phyloP scores from a whole-genome alignment of 2,113 vertebrate genomes.

The Sminthopsis crassicaudata region DNA sequence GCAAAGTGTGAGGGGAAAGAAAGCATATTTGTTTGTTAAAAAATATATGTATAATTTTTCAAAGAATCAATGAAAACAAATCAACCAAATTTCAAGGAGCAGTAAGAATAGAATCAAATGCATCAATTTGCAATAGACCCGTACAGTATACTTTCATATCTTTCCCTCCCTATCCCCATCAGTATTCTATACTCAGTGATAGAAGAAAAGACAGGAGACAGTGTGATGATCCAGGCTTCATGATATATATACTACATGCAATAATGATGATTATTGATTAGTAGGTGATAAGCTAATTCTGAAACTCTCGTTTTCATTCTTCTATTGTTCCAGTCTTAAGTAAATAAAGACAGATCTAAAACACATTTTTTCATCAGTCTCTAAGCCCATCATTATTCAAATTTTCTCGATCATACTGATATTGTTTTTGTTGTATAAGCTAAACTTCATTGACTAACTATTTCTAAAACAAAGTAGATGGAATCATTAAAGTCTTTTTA shows the following conservation, averaged over 20 bases:
- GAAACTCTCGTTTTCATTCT: not conserved
- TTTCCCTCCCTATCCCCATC: not conserved
- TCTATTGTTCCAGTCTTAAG: not conserved
- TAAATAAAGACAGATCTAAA: not conserved
- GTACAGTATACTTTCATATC: not conserved
- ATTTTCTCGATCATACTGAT: not conserved
- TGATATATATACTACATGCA: not conserved
- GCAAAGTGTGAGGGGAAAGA: not conserved
- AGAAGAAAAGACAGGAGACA: not conserved
- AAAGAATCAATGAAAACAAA: not conserved
- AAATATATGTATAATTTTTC: not conserved
- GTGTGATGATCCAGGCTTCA: not conserved
- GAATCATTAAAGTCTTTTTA: constrained; percentile 23
- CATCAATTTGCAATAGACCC: not conserved
- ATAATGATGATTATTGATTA: not conserved
- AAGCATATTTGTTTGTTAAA: not conserved
- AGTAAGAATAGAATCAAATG: not conserved
- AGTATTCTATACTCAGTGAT: not conserved
- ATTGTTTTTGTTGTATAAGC: not conserved
- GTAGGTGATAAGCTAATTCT: not conserved
- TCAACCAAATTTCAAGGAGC: not conserved
- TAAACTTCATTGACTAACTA: not conserved
- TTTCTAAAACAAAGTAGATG: constrained; percentile 25
- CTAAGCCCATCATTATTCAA: not conserved
- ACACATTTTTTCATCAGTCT: not conserved